Base-by-base conservation (phyloP, 2,888 invertebrate species). In the Tetropium fuscum region DNA sequence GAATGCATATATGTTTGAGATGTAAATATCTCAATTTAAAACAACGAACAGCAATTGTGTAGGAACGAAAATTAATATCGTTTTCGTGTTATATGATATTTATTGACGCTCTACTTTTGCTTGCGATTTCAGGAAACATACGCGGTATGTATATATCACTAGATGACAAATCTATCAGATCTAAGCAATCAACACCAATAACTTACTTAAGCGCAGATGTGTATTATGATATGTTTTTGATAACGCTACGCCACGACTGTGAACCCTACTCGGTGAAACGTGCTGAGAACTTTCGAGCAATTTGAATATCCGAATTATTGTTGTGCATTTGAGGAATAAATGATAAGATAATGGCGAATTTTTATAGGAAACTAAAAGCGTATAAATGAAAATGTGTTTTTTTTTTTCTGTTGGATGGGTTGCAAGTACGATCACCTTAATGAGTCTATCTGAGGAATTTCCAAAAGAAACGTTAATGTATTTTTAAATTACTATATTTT, bases 131-230 rank as follows among this genome's bases (percentile, higher is more conserved):
- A 10, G 20, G 19, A 47, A 47, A 20, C 22, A 48, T 25, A n/a
- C n/a, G n/a, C n/a, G 27, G 15, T 22, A 34, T 22, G 48, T 48
- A 30, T 48, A 11, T 36, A 8, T 34, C 34, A 34, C 51, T 51
- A 48, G 11, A 32, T 18, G 22, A 38, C 34, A 38, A 40, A 20
- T 20, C 32, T 51, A 51, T 51, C 16, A 20, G 32, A 36, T 27
- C 51, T 51, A 51, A 49, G 70, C 69, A 71, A 51, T 60, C 40
- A 71, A 71, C 71, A 70, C 53, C 63, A 68, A 61, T 66, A 66
- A 71, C 69, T 71, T 71, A 71, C 67, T 69, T 48, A 66, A 68
- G 68, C 66, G 61, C 64, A 63, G 68, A 64, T 69, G 68, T 62
- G 56, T 66, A 63, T 67, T 27, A 66, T 67, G 60, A 65, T 56